phyloP scores from a whole-genome alignment of 2,888 invertebrate species.

The Agonopterix arenella region DNA sequence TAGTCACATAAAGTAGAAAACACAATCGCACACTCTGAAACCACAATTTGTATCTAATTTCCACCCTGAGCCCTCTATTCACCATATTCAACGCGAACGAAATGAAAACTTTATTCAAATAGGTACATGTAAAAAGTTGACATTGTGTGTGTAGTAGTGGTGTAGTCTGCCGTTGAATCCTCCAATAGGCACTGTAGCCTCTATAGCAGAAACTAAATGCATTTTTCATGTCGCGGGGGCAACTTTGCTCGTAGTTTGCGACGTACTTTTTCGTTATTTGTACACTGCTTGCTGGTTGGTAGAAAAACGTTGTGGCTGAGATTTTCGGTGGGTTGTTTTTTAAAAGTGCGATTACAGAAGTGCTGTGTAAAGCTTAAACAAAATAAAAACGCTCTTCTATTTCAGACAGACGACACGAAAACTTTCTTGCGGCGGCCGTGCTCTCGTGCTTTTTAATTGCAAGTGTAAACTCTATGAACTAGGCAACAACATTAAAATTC shows the following conservation, averaged over 20 bases:
- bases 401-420: too few species aligned
- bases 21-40: too few species aligned
- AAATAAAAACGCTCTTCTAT: background rate
- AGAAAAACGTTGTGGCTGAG: background rate
- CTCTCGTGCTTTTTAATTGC: too few species aligned
- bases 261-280: constrained; percentile 22
- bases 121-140: constrained; percentile 8
- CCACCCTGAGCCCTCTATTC: background rate
- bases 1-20: too few species aligned
- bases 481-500: too few species aligned
- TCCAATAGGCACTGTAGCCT: constrained; percentile 24
- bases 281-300: constrained; percentile 21
- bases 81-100: background rate
- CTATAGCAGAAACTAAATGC: constrained; percentile 55
- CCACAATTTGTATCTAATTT: too few species aligned
- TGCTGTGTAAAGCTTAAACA: background rate
- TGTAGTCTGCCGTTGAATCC: background rate
- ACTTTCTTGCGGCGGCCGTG: too few species aligned
- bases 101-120: constrained; percentile 13
- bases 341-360: background rate
- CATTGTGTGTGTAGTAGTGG: constrained; percentile 1
- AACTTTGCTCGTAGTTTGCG: constrained; percentile 47
- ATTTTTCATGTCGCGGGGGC: constrained; percentile 66
- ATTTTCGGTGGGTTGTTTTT: background rate
- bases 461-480: too few species aligned